Conservation (phyloP, 92 coral and sea anemone species). For the Phenganax subtilis region DNA sequence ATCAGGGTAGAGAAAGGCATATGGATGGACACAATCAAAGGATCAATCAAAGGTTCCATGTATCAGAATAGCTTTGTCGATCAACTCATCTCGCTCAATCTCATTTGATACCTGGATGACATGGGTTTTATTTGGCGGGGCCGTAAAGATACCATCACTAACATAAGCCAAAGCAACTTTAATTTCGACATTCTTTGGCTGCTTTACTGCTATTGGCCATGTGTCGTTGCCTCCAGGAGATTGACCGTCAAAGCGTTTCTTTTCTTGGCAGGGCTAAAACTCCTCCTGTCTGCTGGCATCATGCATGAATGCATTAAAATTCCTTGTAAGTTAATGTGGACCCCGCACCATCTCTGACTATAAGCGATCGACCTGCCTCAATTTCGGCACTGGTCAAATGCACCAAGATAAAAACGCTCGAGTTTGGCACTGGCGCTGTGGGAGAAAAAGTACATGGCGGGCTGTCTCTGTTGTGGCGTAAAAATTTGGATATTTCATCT, state of each 20-base stretch:
- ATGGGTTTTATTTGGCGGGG: slow-evolving; percentile 58
- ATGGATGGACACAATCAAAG: slow-evolving; percentile 44
- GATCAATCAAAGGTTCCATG: slow-evolving; percentile 60
- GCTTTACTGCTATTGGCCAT: background rate
- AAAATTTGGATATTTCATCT: slow-evolving; percentile 11
- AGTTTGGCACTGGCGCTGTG: background rate
- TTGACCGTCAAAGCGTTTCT: background rate
- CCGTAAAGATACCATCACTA: slow-evolving; percentile 55
- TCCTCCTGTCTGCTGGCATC: slow-evolving; percentile 32
- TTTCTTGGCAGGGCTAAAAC: slow-evolving; percentile 28
- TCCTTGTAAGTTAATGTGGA: slow-evolving; percentile 49
- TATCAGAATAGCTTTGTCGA: slow-evolving; percentile 47
- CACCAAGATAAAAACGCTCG: background rate
- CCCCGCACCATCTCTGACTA: background rate
- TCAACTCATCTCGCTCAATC: slow-evolving; percentile 51
- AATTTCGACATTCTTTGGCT: slow-evolving; percentile 47
- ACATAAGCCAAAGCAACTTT: slow-evolving; percentile 61
- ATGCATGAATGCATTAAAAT: slow-evolving; percentile 48
- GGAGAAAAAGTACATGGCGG: too few species aligned
- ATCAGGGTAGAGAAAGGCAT: slow-evolving; percentile 64
- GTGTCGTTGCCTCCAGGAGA: background rate
- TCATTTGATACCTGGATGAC: slow-evolving; percentile 42
- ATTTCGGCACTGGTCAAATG: background rate
- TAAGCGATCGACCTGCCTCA: background rate
- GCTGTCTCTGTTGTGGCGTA: background rate